A percentile compares a stretch with the other conserved stretches of the same genome.
Evolutionary conservation across 2,888 invertebrate genomes (phyloP).

Genomic region (Watsonalla cultraria): DNA sequence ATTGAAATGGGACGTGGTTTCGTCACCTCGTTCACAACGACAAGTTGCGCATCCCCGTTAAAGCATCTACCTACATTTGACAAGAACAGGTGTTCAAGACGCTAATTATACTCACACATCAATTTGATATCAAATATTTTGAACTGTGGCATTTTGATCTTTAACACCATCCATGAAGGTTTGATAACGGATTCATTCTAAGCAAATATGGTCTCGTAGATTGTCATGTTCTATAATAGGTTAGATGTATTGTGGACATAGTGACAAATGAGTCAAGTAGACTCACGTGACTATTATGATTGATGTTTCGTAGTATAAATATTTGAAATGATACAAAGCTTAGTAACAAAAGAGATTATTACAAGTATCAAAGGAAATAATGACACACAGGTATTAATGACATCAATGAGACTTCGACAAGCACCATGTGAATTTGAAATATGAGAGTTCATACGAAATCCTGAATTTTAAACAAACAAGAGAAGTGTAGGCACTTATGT

Average conservation of each 20-base stretch:
- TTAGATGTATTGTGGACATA: slow-evolving; percentile 10
- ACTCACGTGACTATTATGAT: slow-evolving; percentile 10
- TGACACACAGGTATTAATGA: not conserved
- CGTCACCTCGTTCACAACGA: slow-evolving; percentile 3
- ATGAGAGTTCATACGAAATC: not conserved
- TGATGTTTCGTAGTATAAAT: slow-evolving; percentile 16
- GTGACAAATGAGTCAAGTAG: slow-evolving; percentile 20
- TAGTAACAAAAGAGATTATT: not conserved
- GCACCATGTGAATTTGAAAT: not conserved
- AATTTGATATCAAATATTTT: not conserved
- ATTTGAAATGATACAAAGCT: slow-evolving; percentile 9
- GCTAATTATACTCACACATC: not conserved
- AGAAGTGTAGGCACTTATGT: not conserved
- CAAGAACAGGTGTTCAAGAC: not conserved
- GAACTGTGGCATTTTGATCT: not conserved
- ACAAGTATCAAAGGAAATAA: not conserved
- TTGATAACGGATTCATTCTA: not conserved
- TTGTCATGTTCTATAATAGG: not conserved
- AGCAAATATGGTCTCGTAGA: not conserved
- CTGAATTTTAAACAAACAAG: not conserved
- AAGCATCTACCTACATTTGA: not conserved
- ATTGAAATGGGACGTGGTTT: slow-evolving; percentile 3
- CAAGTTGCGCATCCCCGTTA: not conserved
- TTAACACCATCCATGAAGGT: not conserved
- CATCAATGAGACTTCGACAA: not conserved